Evolutionary conservation across 2,113 vertebrate species (phyloP), one percentile per base, ranked within the genome.

Genomic region (Tricholaema leucomelas): DNA sequence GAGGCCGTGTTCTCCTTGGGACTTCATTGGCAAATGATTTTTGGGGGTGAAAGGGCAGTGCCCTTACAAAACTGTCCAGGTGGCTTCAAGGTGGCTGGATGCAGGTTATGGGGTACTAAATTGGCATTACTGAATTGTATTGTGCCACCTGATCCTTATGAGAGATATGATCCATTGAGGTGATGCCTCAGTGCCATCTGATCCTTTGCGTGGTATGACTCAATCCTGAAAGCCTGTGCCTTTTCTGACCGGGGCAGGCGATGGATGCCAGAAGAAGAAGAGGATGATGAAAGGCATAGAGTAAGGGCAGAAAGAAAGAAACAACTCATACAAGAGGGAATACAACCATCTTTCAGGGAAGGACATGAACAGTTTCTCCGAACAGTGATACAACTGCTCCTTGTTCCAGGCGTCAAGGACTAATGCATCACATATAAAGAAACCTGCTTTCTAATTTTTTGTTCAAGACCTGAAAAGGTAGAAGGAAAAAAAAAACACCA

Each of bases 401-500:
- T 70, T 52, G 36, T 55, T 69, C n/a, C 5, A 40, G 55, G 55
- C 35, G 38, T 5, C 19, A 35, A 81, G 67, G 35, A 58, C 74
- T 89, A 54, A 33, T 12, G n/a, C 15, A 81, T 44, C 27, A 59
- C 28, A 30, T 28, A 58, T 30, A 52, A 87, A 80, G 79, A 92
- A 90, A 69, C 42, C 16, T 84, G 35, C 33, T 58, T 6, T 6
- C 42, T 69, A 79, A 27, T 27, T 38, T 91, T 92, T 83, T 87
- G 59, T 66, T 60, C 36, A 81, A 87, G 56, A 85, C 33, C 70
- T 81, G 64, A 65, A 92, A 89, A 92, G 35, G 59, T 77, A 89
- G 61, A 95, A 59, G 44, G 36, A 76, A 91, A 77, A 94, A 91
- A 94, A 90, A 84, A 17, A 15, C 40, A 40, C 13, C 40, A 65